Percentiles rank a stretch among this genome's conserved stretches.
phyloP scores from a whole-genome alignment of 1,140 invertebrate species.

The Calliphora vicina region DNA sequence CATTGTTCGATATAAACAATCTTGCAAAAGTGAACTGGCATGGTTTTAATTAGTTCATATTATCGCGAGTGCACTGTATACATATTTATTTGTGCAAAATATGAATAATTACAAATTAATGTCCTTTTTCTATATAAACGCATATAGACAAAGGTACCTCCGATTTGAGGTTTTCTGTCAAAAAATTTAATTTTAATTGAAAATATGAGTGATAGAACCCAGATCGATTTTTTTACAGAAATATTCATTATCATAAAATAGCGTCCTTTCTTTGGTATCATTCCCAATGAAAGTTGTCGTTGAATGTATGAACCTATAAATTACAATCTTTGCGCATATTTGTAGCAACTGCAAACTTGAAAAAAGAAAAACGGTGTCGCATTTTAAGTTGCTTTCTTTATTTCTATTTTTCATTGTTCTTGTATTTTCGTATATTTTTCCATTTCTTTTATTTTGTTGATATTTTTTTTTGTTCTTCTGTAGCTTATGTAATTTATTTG shows the following conservation, averaged over 20 bases:
- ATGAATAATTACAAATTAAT: too few species aligned
- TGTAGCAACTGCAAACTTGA: background rate
- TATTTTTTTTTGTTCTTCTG: background rate
- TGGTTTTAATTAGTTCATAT: too few species aligned
- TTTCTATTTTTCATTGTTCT: background rate
- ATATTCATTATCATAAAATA: background rate
- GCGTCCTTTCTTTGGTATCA: too few species aligned
- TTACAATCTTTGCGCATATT: background rate
- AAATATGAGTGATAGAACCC: too few species aligned
- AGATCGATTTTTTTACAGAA: background rate
- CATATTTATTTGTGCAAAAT: too few species aligned
- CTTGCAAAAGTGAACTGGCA: too few species aligned
- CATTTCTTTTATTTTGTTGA: conserved; percentile 3
- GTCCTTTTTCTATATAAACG: too few species aligned
- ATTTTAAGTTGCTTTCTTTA: background rate
- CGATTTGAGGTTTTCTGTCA: too few species aligned
- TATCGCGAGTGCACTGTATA: too few species aligned
- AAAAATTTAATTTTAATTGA: too few species aligned
- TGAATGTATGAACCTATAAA: background rate
- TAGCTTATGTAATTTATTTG: background rate
- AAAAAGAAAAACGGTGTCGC: background rate
- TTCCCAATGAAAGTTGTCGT: background rate
- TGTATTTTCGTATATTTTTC: background rate
- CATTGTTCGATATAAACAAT: too few species aligned
- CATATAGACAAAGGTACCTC: too few species aligned